phyloP scores from a whole-genome alignment of 1,140 invertebrate genomes.

The Paraescarpia echinospica region DNA sequence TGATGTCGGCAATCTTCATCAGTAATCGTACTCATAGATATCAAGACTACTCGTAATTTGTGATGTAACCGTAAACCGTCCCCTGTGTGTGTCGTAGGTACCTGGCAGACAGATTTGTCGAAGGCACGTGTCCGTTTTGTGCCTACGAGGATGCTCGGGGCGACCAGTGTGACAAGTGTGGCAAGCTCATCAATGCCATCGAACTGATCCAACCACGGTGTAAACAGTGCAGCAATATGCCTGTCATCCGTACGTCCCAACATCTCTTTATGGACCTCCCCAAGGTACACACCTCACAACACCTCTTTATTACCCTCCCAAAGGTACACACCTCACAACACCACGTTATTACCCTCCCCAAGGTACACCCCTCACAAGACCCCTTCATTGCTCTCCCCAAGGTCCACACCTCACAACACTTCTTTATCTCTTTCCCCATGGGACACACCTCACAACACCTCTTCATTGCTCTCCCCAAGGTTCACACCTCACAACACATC shows the following conservation, averaged over 20 bases:
- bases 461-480: no score
- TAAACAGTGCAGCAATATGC: conserved; percentile 81
- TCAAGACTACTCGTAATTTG: no score
- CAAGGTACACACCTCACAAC: conserved; percentile 75
- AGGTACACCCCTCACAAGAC: conserved; percentile 80
- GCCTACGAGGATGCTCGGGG: conserved; percentile 91
- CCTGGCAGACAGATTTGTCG: conserved; percentile 85
- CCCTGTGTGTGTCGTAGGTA: conserved; percentile 56
- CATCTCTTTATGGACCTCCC: conserved; percentile 87
- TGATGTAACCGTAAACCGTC: no score
- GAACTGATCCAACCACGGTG: conserved; percentile 89
- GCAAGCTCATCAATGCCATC: conserved; percentile 91
- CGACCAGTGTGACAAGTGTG: conserved; percentile 98
- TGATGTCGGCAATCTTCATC: no score
- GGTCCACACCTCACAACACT: no score
- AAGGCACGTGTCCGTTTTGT: conserved; percentile 96
- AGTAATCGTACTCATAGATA: no score
- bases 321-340: conserved; percentile 80
- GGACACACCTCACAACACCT: no score
- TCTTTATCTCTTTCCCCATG: no score
- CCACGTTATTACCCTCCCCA: conserved; percentile 80
- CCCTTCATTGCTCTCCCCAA: conserved; percentile 71
- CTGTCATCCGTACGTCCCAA: conserved; percentile 75
- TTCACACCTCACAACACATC: no score
- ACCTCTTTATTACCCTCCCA: conserved; percentile 83